Percentiles rank a stretch among this genome's conserved stretches.
phyloP scores from a whole-genome alignment of 2,113 vertebrate genomes.

The Xenopus tropicalis region UCB_Xtro_10.0 CM004444.2:177445001-177445500 shows the following conservation, averaged over 20 bases:
- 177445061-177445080: slow-evolving; percentile 90
- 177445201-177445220: slow-evolving; percentile 95
- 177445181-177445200: slow-evolving; percentile 83
- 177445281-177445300: too few relatives aligned
- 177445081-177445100: slow-evolving; percentile 88
- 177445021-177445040: too few relatives aligned
- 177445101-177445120: slow-evolving; percentile 92
- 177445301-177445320: too few relatives aligned
- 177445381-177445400: slow-evolving; percentile 85
- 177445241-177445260: slow-evolving; percentile 62
- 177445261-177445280: neutral
- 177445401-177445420: slow-evolving; percentile 94
- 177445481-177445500: slow-evolving; percentile 91
- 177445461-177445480: slow-evolving; percentile 83
- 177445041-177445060: too few relatives aligned
- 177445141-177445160: slow-evolving; percentile 87
- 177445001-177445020: neutral
- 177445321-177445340: too few relatives aligned
- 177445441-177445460: slow-evolving; percentile 84
- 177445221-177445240: slow-evolving; percentile 90
- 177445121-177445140: slow-evolving; percentile 85
- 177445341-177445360: slow-evolving; percentile 76
- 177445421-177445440: slow-evolving; percentile 90
- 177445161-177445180: slow-evolving; percentile 81
- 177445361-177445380: slow-evolving; percentile 84